A percentile compares a stretch with the other conserved stretches of the same genome.
Evolutionary conservation across 2,113 vertebrate species (phyloP).

Genomic region (Sinosuthora webbiana): DNA sequence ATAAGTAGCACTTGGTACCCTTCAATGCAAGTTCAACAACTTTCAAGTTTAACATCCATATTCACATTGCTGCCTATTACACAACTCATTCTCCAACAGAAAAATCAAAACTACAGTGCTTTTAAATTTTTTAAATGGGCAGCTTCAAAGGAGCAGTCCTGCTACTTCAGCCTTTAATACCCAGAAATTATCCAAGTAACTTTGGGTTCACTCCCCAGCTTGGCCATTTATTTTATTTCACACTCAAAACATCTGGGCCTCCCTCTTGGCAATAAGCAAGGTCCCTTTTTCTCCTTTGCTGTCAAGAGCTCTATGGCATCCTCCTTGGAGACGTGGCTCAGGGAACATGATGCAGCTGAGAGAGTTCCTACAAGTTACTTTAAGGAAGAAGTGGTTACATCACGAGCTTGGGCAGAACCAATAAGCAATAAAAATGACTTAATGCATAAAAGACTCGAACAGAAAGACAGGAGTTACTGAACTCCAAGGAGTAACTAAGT

Average conservation of each 20-base stretch:
- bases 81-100: neutral
- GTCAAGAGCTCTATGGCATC: neutral
- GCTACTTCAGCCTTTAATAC: conserved; percentile 17
- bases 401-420: conserved; percentile 48
- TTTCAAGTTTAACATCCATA: neutral
- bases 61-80: neutral
- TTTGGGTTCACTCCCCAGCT: conserved; percentile 35
- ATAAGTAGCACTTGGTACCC: neutral
- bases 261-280: conserved; percentile 59
- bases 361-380: neutral
- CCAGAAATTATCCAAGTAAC: conserved; percentile 27
- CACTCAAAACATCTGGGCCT: conserved; percentile 66
- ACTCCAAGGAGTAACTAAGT: neutral
- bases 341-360: conserved; percentile 46
- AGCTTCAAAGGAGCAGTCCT: neutral
- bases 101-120: neutral
- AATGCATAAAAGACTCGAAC: neutral
- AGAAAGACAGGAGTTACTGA: conserved; percentile 1
- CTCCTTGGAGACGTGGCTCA: neutral
- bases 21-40: neutral
- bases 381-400: neutral
- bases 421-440: conserved; percentile 47
- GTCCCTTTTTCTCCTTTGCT: conserved; percentile 5
- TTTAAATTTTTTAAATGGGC: neutral
- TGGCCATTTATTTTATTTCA: conserved; percentile 52